Percentiles rank a stretch among this genome's conserved stretches.
phyloP scores from a whole-genome alignment of 2,113 vertebrate species.

The Telmatochromis brichardi region DNA sequence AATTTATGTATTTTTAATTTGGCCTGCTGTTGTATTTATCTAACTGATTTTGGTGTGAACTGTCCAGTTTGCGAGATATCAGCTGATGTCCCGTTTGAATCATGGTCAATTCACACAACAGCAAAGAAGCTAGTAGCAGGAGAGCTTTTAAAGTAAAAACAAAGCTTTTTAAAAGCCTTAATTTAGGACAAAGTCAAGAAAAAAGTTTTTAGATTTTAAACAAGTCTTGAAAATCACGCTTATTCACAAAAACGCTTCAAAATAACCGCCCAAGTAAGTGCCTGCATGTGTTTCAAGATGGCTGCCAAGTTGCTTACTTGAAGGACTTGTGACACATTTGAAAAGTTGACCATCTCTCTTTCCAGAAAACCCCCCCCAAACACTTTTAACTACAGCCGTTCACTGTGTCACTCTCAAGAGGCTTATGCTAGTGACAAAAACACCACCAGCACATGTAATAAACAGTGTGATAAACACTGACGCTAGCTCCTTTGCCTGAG shows the following conservation, averaged over 20 bases:
- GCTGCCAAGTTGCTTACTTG: background rate
- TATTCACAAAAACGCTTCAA: accelerated
- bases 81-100: background rate
- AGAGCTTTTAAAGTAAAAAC: background rate
- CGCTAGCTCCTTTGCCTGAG: background rate
- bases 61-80: background rate
- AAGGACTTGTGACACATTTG: background rate
- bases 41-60: background rate
- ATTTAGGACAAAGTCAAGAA: background rate
- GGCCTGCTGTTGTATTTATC: background rate
- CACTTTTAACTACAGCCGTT: background rate
- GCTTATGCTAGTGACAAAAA: background rate
- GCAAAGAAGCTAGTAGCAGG: accelerated
- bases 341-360: background rate
- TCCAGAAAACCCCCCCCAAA: background rate
- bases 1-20: background rate
- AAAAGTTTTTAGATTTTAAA: background rate
- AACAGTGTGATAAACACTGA: background rate
- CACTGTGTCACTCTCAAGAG: background rate
- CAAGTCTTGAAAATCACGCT: background rate
- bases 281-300: background rate
- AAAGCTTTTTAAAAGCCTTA: background rate
- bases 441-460: background rate
- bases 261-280: background rate
- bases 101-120: background rate